Conservation (phyloP, 1,140 invertebrate genomes). For the Hydropsyche tenuis region DNA sequence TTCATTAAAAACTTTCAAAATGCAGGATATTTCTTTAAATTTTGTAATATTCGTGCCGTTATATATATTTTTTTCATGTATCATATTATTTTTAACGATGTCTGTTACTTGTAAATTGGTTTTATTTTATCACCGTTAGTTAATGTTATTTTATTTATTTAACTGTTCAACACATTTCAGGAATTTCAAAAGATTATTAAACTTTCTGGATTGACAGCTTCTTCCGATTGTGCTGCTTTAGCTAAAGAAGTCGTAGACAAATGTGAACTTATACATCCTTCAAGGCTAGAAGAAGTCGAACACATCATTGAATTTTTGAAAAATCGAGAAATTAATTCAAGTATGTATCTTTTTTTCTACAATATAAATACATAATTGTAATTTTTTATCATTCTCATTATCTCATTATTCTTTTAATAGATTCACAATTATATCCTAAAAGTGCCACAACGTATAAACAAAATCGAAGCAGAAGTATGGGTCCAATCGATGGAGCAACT, state of each 20-base stretch:
- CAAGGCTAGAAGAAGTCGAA: conserved; percentile 85
- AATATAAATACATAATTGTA: background rate
- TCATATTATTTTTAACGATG: background rate
- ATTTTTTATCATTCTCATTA: background rate
- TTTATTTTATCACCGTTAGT: too few relatives aligned
- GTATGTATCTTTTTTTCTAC: conserved; percentile 38
- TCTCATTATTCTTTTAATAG: background rate
- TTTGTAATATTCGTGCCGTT: too few relatives aligned
- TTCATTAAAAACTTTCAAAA: too few relatives aligned
- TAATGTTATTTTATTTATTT: background rate
- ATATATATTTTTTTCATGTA: too few relatives aligned
- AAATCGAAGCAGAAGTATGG: conserved; percentile 52
- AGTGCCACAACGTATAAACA: background rate
- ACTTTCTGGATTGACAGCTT: conserved; percentile 80
- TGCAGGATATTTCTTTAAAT: too few relatives aligned
- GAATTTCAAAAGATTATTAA: conserved; percentile 85
- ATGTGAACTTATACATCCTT: conserved; percentile 87
- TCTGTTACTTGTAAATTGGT: too few relatives aligned
- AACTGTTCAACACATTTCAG: conserved; percentile 52
- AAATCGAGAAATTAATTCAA: conserved; percentile 71
- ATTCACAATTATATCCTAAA: conserved; percentile 15
- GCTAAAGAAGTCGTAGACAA: conserved; percentile 88
- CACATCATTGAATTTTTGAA: conserved; percentile 92
- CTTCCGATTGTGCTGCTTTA: conserved; percentile 80
- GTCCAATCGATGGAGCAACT: conserved; percentile 58